Conservation (phyloP, 1,140 invertebrate species). For the Listronotus oregonensis region DNA sequence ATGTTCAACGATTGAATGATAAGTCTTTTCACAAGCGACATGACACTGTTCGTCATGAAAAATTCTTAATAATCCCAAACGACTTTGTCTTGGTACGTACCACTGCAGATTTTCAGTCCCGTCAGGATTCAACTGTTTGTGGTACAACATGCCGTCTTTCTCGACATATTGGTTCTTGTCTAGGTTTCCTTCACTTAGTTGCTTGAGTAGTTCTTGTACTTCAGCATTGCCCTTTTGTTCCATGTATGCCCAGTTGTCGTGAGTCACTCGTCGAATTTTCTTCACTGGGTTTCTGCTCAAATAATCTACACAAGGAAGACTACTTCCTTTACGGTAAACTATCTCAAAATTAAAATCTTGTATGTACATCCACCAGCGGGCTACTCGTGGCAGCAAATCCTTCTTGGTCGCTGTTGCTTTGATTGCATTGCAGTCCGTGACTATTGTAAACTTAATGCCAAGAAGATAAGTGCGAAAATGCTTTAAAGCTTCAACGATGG, state of each 20-base stretch:
- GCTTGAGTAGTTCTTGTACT: too few relatives aligned
- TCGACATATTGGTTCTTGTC: not conserved
- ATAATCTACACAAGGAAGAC: slow-evolving; percentile 53
- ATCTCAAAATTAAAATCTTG: slow-evolving; percentile 50
- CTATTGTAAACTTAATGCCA: slow-evolving; percentile 49
- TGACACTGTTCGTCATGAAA: slow-evolving; percentile 51
- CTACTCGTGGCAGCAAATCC: slow-evolving; percentile 49
- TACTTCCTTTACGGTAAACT: slow-evolving; percentile 35
- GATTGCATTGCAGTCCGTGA: slow-evolving; percentile 53
- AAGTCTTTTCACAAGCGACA: slow-evolving; percentile 44
- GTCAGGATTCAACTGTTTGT: not conserved
- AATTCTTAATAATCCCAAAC: slow-evolving; percentile 43
- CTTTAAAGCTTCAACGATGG: slow-evolving; percentile 47
- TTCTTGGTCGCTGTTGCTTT: slow-evolving; percentile 52
- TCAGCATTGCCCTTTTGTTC: slow-evolving; percentile 24
- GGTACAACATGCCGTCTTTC: not conserved
- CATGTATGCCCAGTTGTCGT: slow-evolving; percentile 38
- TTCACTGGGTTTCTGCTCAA: slow-evolving; percentile 47
- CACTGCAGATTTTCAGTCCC: slow-evolving; percentile 33
- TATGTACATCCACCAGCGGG: slow-evolving; percentile 53
- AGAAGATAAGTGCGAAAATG: slow-evolving; percentile 52
- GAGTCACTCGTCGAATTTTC: slow-evolving; percentile 12
- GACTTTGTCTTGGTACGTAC: slow-evolving; percentile 35
- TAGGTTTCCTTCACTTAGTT: too few relatives aligned
- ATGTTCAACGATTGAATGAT: slow-evolving; percentile 38